Conservation (phyloP, 2,113 vertebrate species). For the Albula goreensis region DNA sequence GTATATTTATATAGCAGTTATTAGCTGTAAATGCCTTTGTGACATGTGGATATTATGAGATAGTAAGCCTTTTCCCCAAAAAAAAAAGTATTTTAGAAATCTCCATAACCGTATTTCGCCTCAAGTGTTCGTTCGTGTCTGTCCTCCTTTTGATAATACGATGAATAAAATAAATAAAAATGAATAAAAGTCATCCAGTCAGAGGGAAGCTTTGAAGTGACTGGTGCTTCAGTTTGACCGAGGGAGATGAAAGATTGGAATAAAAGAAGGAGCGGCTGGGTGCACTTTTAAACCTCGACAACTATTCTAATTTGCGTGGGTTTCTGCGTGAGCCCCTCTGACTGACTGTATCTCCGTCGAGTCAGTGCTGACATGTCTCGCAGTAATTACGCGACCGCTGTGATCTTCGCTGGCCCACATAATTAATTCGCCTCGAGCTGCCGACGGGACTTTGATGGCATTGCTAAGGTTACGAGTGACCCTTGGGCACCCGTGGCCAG, state of each 20-base stretch:
- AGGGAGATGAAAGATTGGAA: not conserved
- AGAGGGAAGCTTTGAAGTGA: not conserved
- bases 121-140: not conserved
- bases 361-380: conserved; percentile 26
- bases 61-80: no score
- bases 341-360: conserved; percentile 11
- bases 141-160: not conserved
- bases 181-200: conserved; percentile 9
- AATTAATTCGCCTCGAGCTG: conserved; percentile 39
- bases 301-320: conserved; percentile 4
- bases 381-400: conserved; percentile 29
- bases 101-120: no score
- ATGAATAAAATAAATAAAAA: not conserved
- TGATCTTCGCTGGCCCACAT: conserved; percentile 38
- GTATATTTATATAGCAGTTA: no score
- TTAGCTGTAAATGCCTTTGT: no score
- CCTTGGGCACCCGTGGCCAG: not conserved
- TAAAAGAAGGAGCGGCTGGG: not conserved
- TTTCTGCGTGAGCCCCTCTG: conserved; percentile 18
- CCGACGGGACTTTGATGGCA: conserved; percentile 25
- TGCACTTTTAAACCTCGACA: conserved; percentile 7
- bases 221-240: not conserved
- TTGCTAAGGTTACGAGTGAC: not conserved
- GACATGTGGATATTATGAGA: no score
- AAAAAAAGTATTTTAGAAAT: no score